These are phyloP conservation scores for Planiliza haematocheilus DNA, from an alignment of 2,113 vertebrate genomes.

Conservation along the genomic window DNA sequence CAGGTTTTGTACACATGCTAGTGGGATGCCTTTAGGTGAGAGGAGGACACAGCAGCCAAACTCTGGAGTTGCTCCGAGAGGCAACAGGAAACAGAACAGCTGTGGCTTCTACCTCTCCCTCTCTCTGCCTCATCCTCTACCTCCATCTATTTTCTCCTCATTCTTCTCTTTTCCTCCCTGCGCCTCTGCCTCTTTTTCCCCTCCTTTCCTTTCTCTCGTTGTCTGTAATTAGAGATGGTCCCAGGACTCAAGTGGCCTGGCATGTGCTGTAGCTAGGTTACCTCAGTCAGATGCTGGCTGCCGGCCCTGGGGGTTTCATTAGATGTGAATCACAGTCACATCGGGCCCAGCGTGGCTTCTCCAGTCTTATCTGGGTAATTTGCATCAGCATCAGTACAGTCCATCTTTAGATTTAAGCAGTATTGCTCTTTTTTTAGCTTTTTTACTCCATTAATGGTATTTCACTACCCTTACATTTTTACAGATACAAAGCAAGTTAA, in stretches of 20 bases:
- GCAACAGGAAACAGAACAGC: slow-evolving; percentile 50
- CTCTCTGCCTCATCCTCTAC: slow-evolving; percentile 6
- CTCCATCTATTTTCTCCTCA: not conserved
- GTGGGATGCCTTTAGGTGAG: slow-evolving; percentile 36
- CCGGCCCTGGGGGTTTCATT: slow-evolving; percentile 61
- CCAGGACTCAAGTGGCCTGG: slow-evolving; percentile 49
- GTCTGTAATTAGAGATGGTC: slow-evolving; percentile 73
- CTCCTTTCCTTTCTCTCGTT: slow-evolving; percentile 20
- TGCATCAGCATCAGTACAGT: slow-evolving; percentile 5
- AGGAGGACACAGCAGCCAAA: slow-evolving; percentile 11
- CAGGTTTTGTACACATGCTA: slow-evolving; percentile 25
- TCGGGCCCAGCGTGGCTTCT: slow-evolving; percentile 34
- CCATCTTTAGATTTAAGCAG: not conserved
- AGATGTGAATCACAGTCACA: slow-evolving; percentile 57
- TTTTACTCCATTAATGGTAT: no score
- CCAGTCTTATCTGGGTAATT: slow-evolving; percentile 15
- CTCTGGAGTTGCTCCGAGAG: slow-evolving; percentile 21
- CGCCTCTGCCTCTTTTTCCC: not conserved
- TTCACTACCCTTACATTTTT: not conserved
- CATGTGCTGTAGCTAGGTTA: slow-evolving; percentile 71
- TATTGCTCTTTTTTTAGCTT: not conserved
- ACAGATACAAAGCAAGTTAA: no score
- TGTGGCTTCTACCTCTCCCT: slow-evolving; percentile 34
- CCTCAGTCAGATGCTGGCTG: slow-evolving; percentile 61
- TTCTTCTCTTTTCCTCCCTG: not conserved